phyloP scores from a whole-genome alignment of 2,113 vertebrate genomes.

The Hydrolagus affinis region DNA sequence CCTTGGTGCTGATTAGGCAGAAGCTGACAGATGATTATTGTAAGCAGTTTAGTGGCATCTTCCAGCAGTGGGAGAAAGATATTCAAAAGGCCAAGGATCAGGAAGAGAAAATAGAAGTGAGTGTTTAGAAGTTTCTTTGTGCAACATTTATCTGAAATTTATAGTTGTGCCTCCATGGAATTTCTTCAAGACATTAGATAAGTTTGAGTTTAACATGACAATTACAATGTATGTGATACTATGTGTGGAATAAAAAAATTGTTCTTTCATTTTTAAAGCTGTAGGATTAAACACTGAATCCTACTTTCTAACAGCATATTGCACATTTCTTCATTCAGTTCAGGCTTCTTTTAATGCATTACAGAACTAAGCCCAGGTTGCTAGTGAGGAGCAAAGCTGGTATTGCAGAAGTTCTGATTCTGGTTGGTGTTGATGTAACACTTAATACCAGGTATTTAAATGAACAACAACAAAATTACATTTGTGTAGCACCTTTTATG shows the following conservation, averaged over 20 bases:
- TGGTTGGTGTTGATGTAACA: too few species aligned
- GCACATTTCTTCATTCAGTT: not conserved
- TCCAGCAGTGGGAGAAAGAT: conserved; percentile 41
- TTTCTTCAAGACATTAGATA: not conserved
- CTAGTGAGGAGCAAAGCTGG: not conserved
- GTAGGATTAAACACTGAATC: not conserved
- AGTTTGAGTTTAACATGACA: not conserved
- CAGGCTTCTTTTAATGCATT: not conserved
- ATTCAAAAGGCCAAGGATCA: conserved; percentile 40
- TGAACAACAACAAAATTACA: too few species aligned
- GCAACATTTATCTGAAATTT: not conserved
- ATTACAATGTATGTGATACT: not conserved
- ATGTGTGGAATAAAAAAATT: not conserved
- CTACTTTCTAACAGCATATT: not conserved
- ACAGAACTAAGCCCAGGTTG: not conserved
- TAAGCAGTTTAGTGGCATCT: conserved; percentile 37
- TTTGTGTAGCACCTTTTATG: too few species aligned
- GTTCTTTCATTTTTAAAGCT: too few species aligned
- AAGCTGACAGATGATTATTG: conserved; percentile 37
- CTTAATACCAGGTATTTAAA: too few species aligned
- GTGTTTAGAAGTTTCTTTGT: not conserved
- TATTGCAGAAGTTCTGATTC: too few species aligned
- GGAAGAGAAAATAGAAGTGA: conserved; percentile 41
- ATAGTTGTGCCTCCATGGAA: not conserved
- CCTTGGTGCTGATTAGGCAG: conserved; percentile 20